These are phyloP conservation scores for Boleophthalmus pectinirostris DNA, from an alignment of 2,113 vertebrate genomes.

Conservation along the genomic window DNA sequence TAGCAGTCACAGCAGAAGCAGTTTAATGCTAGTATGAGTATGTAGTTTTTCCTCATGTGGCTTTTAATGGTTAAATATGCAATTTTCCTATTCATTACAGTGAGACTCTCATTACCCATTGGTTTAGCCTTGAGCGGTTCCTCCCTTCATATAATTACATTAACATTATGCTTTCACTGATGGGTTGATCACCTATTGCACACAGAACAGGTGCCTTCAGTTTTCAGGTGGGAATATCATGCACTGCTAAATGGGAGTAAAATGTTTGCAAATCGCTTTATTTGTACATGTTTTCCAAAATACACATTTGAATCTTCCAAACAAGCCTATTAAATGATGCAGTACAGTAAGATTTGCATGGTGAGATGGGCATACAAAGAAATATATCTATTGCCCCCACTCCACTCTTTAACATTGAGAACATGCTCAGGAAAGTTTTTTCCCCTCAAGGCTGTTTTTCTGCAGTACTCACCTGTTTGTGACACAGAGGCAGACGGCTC, in stretches of 20 bases:
- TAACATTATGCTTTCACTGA: background rate
- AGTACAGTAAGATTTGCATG: too few species aligned
- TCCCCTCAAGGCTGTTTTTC: constrained; percentile 43
- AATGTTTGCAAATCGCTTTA: background rate
- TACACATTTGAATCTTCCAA: too few species aligned
- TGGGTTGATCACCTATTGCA: background rate
- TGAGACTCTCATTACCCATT: constrained; percentile 1
- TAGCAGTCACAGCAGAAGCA: constrained; percentile 5
- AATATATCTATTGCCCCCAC: background rate
- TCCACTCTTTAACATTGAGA: constrained; percentile 33
- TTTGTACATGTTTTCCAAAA: background rate
- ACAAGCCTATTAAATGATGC: too few species aligned
- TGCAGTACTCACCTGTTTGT: constrained; percentile 29
- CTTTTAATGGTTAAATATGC: constrained; percentile 2
- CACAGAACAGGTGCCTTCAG: constrained; percentile 9
- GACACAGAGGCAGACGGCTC: constrained; percentile 17
- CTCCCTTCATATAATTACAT: background rate
- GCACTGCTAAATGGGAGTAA: background rate
- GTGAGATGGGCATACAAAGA: too few species aligned
- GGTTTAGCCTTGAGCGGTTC: background rate
- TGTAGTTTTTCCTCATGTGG: background rate
- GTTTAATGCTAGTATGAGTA: background rate
- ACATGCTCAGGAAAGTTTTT: constrained; percentile 9
- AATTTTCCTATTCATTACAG: background rate
- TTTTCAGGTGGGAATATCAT: background rate